phyloP scores from a whole-genome alignment of 2,888 invertebrate species.

The Leptura quadrifasciata region DNA sequence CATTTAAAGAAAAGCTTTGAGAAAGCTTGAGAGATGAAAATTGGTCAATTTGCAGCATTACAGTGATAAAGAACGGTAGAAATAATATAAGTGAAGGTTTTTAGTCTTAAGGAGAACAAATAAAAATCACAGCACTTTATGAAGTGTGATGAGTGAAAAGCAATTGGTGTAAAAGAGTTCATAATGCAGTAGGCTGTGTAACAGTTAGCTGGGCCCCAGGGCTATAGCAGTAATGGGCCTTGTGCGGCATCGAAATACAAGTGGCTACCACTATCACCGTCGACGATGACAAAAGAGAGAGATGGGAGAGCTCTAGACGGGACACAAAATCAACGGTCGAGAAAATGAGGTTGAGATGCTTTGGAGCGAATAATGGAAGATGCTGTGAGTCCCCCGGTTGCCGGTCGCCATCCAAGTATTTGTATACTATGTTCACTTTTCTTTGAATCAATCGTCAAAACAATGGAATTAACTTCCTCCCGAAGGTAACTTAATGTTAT shows the following conservation, averaged over 20 bases:
- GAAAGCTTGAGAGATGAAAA: slow-evolving; percentile 30
- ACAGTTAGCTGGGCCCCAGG: slow-evolving; percentile 63
- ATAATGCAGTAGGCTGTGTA: slow-evolving; percentile 63
- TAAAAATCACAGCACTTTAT: slow-evolving; percentile 53
- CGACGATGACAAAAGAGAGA: slow-evolving; percentile 63
- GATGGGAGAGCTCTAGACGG: slow-evolving; percentile 66
- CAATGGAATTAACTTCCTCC: slow-evolving; percentile 60
- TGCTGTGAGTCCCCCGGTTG: slow-evolving; percentile 67
- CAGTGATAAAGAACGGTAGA: slow-evolving; percentile 35
- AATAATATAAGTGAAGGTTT: slow-evolving; percentile 46
- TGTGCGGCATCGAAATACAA: slow-evolving; percentile 64
- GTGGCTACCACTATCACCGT: slow-evolving; percentile 61
- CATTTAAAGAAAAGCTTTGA: slow-evolving; percentile 20
- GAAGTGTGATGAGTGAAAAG: slow-evolving; percentile 61
- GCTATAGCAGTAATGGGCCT: slow-evolving; percentile 61
- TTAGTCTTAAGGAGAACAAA: slow-evolving; percentile 42
- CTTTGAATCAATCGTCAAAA: slow-evolving; percentile 63
- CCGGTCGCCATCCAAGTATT: slow-evolving; percentile 56
- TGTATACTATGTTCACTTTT: slow-evolving; percentile 62
- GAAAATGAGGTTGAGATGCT: slow-evolving; percentile 77
- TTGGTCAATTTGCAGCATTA: slow-evolving; percentile 37
- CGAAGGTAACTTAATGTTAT: slow-evolving; percentile 52
- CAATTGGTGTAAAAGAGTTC: slow-evolving; percentile 62
- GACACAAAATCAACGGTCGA: slow-evolving; percentile 76
- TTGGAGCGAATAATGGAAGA: slow-evolving; percentile 74